These are phyloP conservation scores for Psettodes erumei DNA, from an alignment of 2,113 vertebrate species.

Conservation along the genomic window DNA sequence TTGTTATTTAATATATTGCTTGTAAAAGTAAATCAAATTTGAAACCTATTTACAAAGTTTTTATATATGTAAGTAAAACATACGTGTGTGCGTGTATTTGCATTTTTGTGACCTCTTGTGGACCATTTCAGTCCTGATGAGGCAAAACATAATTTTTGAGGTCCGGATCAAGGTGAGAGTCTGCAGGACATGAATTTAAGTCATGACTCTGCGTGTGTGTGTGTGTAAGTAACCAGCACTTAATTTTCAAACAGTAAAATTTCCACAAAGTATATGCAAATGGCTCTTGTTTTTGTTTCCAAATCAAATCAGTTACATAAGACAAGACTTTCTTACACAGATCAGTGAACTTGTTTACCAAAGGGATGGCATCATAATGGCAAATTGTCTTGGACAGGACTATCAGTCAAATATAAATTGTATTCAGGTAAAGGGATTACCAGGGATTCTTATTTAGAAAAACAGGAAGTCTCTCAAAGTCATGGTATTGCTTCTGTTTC, in stretches of 20 bases:
- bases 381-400: slow-evolving; percentile 9
- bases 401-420: slow-evolving; percentile 33
- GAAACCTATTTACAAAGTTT: no score
- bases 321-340: slow-evolving; percentile 5
- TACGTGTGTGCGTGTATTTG: no score
- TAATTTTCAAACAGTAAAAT: not conserved
- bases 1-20: not conserved
- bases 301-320: slow-evolving; percentile 63
- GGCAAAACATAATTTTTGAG: not conserved
- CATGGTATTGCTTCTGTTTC: no score
- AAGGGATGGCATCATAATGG: slow-evolving; percentile 30
- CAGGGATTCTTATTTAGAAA: no score
- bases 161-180: not conserved
- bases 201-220: not conserved
- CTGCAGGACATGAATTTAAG: not conserved
- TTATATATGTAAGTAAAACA: no score
- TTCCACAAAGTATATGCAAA: slow-evolving; percentile 53
- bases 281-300: slow-evolving; percentile 38
- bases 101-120: no score
- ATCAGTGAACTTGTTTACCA: slow-evolving; percentile 41
- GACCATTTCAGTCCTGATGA: no score
- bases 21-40: no score
- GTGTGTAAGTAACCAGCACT: not conserved
- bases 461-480: no score
- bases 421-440: not conserved